These are phyloP conservation scores for Lordiphosa fenestrarum DNA, from an alignment of 2,888 invertebrate species.

Conservation along the genomic window DNA sequence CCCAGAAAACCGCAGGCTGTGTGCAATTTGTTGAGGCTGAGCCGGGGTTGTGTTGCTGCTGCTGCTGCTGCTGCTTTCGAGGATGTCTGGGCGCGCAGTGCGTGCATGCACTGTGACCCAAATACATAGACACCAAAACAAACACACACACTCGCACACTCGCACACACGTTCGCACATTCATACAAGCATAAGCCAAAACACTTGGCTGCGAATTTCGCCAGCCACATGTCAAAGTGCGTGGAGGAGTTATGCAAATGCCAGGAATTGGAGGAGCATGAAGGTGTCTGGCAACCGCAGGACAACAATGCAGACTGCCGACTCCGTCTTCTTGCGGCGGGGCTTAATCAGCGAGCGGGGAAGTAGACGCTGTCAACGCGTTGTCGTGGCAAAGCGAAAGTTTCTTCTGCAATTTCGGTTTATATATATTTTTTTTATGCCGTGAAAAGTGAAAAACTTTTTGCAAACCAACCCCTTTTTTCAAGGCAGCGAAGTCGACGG, in stretches of 20 bases:
- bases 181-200: constrained; percentile 34
- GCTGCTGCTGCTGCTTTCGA: constrained; percentile 15
- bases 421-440: constrained; percentile 28
- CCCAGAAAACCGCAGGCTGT: constrained; percentile 55
- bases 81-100: constrained; percentile 40
- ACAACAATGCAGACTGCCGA: constrained; percentile 40
- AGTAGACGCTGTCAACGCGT: constrained; percentile 9
- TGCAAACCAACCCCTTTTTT: constrained; percentile 54
- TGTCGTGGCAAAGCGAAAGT: constrained; percentile 63
- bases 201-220: constrained; percentile 52
- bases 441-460: constrained; percentile 69
- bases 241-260: constrained; percentile 68
- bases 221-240: constrained; percentile 69
- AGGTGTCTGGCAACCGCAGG: constrained; percentile 43
- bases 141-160: constrained; percentile 4
- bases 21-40: constrained; percentile 43
- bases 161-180: background rate
- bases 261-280: constrained; percentile 37
- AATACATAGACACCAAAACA: constrained; percentile 44
- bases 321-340: background rate
- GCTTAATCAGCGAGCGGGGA: constrained; percentile 7
- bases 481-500: constrained; percentile 16
- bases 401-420: constrained; percentile 58
- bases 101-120: constrained; percentile 57
- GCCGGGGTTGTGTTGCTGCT: constrained; percentile 17